Evolutionary conservation across 2,113 vertebrate genomes (phyloP), one percentile per base, ranked within the genome.

Genomic region (Pterocles burchelli): DNA sequence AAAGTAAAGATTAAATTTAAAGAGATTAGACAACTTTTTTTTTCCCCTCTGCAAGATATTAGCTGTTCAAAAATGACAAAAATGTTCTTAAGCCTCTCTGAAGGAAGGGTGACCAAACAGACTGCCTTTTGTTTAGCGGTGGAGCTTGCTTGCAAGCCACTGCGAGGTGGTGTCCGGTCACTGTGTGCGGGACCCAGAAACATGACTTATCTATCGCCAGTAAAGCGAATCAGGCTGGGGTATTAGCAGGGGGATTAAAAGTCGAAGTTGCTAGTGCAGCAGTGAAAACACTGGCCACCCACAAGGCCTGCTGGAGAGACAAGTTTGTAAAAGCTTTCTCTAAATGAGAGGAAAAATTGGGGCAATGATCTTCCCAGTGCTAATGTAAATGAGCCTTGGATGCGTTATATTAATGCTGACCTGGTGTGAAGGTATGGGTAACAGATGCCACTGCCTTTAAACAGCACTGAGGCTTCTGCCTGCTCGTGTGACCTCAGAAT

Each of bases 61-160:
- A 99, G 99, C 99, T 98, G 99, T 98, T 99, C 98, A 99, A 99
- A 99, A 99, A 99, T 99, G 99, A 99, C 99, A 99, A 99, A 99
- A 99, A 99, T 99, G 99, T 98, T 97, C 97, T 94, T 99, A 99
- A 99, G 99, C 99, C 97, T 97, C 97, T 98, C 98, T 96, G 98
- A 98, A 96, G 98, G 98, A 98, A 94, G 97, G 97, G 98, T 96
- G 96, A 96, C 97, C 90, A 97, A 99, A 99, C 99, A 99, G 98
- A 97, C 97, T 36, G 93, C 88, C 99, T 98, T 99, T 99, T 99
- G 99, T 99, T 97, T 87, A 41, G 70, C 55, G 11, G 34, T 45
- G 87, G 97, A 97, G 97, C 97, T 94, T 34, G 95, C 97, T 97
- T 29, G 85, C 81, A 28, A 83, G 90, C 90, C 94, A 83, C 81